Evolutionary conservation across 2,888 invertebrate genomes (phyloP).

Genomic region (Volucella zonaria): DNA sequence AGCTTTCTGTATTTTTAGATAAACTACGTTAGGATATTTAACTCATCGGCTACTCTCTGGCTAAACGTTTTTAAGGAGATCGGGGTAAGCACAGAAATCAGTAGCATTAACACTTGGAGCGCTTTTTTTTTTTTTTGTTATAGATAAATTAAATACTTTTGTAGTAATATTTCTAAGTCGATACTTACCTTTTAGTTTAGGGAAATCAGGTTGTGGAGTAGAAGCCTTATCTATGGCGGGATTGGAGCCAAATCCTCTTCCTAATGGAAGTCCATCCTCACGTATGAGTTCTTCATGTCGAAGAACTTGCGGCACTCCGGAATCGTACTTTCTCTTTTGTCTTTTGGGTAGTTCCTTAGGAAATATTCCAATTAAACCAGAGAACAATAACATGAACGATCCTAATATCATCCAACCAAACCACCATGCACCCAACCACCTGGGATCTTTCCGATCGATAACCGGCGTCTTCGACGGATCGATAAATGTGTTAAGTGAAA

Average conservation of each 20-base stretch:
- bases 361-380: conserved; percentile 86
- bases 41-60: no score
- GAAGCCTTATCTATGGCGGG: conserved; percentile 77
- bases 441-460: conserved; percentile 85
- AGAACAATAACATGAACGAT: conserved; percentile 85
- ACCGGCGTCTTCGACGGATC: conserved; percentile 85
- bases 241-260: conserved; percentile 78
- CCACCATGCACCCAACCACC: conserved; percentile 91
- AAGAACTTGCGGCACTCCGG: conserved; percentile 79
- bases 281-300: conserved; percentile 78
- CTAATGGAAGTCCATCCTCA: conserved; percentile 77
- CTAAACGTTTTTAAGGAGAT: no score
- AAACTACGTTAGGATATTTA: no score
- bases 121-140: not conserved
- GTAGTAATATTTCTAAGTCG: not conserved
- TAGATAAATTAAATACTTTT: not conserved
- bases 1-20: no score
- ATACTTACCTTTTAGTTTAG: conserved; percentile 80
- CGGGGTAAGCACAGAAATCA: no score
- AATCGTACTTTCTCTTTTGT: conserved; percentile 76
- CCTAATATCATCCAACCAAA: conserved; percentile 85
- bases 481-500: conserved; percentile 84
- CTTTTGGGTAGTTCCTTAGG: conserved; percentile 83
- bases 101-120: no score
- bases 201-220: conserved; percentile 78